Percentiles rank a stretch among this genome's conserved stretches.
Conservation (phyloP, 1,140 invertebrate species). For the Caenorhabditis brenneri region DNA sequence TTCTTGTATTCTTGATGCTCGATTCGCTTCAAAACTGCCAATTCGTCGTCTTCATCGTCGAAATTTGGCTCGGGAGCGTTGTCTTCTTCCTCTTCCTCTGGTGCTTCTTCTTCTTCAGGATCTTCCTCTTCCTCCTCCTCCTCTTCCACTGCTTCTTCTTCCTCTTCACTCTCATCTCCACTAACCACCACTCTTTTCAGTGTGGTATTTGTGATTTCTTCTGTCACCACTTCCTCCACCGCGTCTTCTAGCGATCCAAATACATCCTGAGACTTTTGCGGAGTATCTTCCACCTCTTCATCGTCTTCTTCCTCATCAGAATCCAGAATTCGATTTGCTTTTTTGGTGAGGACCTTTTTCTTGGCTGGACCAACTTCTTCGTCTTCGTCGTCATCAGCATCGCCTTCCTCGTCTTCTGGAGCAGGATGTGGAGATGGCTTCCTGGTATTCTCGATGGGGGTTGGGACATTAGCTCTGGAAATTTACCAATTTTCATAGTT, state of each 20-base stretch:
- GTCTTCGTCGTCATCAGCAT: no score
- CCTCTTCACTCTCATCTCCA: background rate
- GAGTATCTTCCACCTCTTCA: background rate
- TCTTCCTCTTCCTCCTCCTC: slow-evolving; percentile 22
- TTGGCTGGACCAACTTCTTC: background rate
- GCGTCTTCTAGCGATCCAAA: background rate
- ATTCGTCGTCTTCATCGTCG: slow-evolving; percentile 52
- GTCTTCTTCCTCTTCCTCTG: slow-evolving; percentile 39
- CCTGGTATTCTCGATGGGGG: no score
- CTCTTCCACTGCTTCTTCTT: slow-evolving; percentile 9
- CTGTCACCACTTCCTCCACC: background rate
- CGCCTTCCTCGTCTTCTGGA: background rate
- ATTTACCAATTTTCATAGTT: no score
- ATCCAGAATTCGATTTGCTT: background rate
- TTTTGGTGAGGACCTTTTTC: background rate
- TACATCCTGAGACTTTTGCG: background rate
- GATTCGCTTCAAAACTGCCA: slow-evolving; percentile 43
- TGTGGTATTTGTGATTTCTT: background rate
- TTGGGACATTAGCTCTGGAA: no score
- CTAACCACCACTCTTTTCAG: background rate
- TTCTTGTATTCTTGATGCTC: slow-evolving; percentile 47
- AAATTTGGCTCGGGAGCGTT: background rate
- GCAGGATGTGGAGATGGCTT: no score
- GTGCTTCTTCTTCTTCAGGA: slow-evolving; percentile 33
- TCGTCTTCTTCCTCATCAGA: slow-evolving; percentile 30